Conservation (phyloP, 2,113 vertebrate species). For the Hirundichthys speculiger region DNA sequence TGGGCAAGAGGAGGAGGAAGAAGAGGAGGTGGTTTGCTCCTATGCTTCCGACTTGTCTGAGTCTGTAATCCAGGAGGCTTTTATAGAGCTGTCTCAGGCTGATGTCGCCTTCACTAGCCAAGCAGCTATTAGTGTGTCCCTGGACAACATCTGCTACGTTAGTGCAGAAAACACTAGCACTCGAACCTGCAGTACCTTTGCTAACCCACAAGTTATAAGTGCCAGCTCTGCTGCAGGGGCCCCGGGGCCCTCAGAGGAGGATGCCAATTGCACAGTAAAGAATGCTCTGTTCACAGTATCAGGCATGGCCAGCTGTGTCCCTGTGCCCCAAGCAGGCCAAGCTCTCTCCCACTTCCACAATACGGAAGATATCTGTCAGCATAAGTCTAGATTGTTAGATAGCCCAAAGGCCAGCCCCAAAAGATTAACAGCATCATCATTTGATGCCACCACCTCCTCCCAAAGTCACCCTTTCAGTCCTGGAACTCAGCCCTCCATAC, state of each 20-base stretch:
- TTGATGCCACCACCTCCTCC: constrained; percentile 75
- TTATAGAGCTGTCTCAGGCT: constrained; percentile 94
- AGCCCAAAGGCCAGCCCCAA: constrained; percentile 63
- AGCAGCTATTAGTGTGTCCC: constrained; percentile 93
- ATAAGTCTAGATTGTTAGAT: constrained; percentile 48
- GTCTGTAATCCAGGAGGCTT: constrained; percentile 97
- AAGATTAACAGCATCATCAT: constrained; percentile 54
- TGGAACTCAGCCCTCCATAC: constrained; percentile 30
- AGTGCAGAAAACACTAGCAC: constrained; percentile 82
- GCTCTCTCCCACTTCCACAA: constrained; percentile 81
- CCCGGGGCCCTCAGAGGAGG: constrained; percentile 71
- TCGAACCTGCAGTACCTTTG: constrained; percentile 77
- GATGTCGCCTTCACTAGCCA: constrained; percentile 91
- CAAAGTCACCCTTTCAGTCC: constrained; percentile 62
- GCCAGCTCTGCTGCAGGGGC: constrained; percentile 43
- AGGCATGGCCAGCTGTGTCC: constrained; percentile 91
- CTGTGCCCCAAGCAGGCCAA: constrained; percentile 91
- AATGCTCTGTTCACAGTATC: constrained; percentile 93
- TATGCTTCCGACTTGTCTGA: constrained; percentile 96
- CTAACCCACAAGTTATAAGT: constrained; percentile 69
- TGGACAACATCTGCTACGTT: constrained; percentile 88
- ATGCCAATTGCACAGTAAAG: constrained; percentile 85
- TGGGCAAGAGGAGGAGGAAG: constrained; percentile 78
- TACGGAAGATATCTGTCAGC: constrained; percentile 72
- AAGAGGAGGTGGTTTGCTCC: constrained; percentile 88